phyloP scores from a whole-genome alignment of 2,113 vertebrate genomes.

The Cynopterus brachyotis region DNA sequence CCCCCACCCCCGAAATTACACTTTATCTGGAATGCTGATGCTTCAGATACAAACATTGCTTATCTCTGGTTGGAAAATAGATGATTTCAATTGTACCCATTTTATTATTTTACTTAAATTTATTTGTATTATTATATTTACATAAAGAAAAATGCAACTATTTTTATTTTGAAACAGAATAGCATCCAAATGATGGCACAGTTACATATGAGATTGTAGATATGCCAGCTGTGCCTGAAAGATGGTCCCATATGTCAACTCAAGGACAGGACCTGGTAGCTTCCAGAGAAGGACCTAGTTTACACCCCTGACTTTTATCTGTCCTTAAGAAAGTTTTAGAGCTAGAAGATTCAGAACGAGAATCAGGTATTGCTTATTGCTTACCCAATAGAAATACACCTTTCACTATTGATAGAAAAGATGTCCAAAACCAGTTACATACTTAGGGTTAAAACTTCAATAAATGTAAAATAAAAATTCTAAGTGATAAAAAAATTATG shows the following conservation, averaged over 20 bases:
- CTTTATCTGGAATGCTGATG: background rate
- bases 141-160: background rate
- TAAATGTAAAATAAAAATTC: background rate
- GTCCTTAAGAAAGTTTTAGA: background rate
- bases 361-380: background rate
- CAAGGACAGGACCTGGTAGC: background rate
- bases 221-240: background rate
- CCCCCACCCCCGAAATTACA: background rate
- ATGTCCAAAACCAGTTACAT: background rate
- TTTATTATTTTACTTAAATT: background rate
- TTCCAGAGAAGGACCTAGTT: background rate
- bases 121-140: background rate
- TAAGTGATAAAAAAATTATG: background rate
- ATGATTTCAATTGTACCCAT: background rate
- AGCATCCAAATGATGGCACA: background rate
- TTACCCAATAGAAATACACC: background rate
- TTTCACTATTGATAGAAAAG: background rate
- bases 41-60: background rate
- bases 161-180: background rate
- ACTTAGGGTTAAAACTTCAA: background rate
- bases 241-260: background rate
- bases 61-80: background rate
- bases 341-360: background rate
- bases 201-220: background rate
- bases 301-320: background rate